Evolutionary conservation across 92 coral and sea anemone species (phyloP).

Genomic region (Metridium senile): DNA sequence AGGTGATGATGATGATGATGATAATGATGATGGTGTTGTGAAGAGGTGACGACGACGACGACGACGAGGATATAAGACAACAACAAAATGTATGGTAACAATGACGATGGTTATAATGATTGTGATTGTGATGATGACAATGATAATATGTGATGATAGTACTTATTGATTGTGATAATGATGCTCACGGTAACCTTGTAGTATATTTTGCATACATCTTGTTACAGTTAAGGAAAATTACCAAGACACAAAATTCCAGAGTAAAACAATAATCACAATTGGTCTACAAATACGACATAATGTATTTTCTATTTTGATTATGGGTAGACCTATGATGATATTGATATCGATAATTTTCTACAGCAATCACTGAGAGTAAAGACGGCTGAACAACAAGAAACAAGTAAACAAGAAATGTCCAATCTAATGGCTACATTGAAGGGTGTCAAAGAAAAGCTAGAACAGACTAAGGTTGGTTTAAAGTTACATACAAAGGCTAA

Average conservation of each 20-base stretch:
- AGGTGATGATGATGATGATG: background rate
- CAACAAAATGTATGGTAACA: background rate
- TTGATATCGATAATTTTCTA: too few relatives aligned
- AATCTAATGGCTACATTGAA: constrained; percentile 81
- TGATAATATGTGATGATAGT: background rate
- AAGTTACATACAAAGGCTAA: too few relatives aligned
- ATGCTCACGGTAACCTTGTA: too few relatives aligned
- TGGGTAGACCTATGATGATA: too few relatives aligned
- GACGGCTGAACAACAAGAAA: constrained; percentile 55
- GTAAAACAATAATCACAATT: too few relatives aligned
- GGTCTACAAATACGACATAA: too few relatives aligned
- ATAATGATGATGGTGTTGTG: background rate
- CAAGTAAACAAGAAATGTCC: constrained; percentile 71
- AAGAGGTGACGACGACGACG: too few relatives aligned
- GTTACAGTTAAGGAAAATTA: too few relatives aligned
- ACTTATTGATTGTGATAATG: too few relatives aligned
- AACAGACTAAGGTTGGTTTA: constrained; percentile 78
- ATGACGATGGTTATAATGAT: background rate
- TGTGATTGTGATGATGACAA: background rate
- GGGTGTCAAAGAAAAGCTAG: constrained; percentile 75
- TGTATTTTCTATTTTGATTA: too few relatives aligned
- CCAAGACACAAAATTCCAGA: too few relatives aligned
- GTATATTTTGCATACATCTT: too few relatives aligned
- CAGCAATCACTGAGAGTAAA: constrained; percentile 76
- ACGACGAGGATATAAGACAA: background rate